phyloP scores from a whole-genome alignment of 2,888 invertebrate species.

The Diarsia mendica region DNA sequence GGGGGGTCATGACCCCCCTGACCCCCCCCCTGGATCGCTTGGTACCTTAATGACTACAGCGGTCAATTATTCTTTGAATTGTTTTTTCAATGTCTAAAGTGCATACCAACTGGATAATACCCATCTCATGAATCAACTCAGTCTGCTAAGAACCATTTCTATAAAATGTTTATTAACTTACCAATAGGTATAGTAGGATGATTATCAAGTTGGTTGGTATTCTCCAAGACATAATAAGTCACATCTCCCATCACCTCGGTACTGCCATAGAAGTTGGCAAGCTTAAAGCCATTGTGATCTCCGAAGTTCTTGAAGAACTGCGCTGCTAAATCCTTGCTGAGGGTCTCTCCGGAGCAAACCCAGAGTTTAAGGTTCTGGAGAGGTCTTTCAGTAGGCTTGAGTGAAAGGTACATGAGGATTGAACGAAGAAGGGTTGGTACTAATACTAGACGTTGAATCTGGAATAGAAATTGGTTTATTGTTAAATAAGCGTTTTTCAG shows the following conservation, averaged over 20 bases:
- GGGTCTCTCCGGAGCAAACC: slow-evolving; percentile 96
- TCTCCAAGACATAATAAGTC: slow-evolving; percentile 93
- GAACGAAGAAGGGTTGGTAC: slow-evolving; percentile 96
- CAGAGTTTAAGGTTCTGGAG: slow-evolving; percentile 93
- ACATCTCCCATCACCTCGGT: slow-evolving; percentile 98
- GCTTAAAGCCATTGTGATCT: slow-evolving; percentile 90
- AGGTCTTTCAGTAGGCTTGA: slow-evolving; percentile 89
- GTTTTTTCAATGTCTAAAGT: no score
- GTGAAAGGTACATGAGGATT: slow-evolving; percentile 93
- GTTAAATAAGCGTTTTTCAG: no score
- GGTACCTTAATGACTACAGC: no score
- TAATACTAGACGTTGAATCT: slow-evolving; percentile 95
- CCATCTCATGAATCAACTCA: no score
- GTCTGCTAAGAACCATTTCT: no score
- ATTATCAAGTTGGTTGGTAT: slow-evolving; percentile 90
- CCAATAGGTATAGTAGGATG: slow-evolving; percentile 95
- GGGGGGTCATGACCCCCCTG: no score
- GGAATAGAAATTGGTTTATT: slow-evolving; percentile 46
- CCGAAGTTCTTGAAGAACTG: slow-evolving; percentile 94
- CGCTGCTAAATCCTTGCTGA: slow-evolving; percentile 92
- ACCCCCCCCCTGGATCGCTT: no score
- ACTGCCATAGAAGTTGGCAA: slow-evolving; percentile 97
- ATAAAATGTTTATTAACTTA: slow-evolving; percentile 76
- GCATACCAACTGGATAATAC: no score
- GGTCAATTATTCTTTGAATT: no score